These are phyloP conservation scores for Harpagifer antarcticus DNA, from an alignment of 2,797 vertebrate genomes.

Conservation along the genomic window DNA sequence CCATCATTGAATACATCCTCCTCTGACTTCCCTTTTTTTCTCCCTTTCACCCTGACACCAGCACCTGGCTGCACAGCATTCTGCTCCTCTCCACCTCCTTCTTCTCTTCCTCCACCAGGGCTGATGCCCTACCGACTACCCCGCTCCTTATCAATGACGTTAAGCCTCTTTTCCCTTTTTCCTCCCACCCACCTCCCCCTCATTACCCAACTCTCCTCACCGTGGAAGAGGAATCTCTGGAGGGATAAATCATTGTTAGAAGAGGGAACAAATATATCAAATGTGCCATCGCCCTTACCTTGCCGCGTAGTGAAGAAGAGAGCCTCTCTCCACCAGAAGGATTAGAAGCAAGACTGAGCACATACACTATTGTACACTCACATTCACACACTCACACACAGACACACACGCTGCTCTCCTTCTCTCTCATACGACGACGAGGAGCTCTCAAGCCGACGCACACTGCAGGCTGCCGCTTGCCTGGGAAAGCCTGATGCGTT, in stretches of 20 bases:
- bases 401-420: conserved; percentile 51
- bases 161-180: conserved; percentile 66
- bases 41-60: conserved; percentile 51
- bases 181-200: not conserved
- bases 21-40: conserved; percentile 28
- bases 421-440: conserved; percentile 57
- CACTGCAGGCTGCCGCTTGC: conserved; percentile 92
- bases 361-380: conserved; percentile 68
- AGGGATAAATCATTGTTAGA: conserved; percentile 61
- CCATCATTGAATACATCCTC: conserved; percentile 65
- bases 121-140: conserved; percentile 61
- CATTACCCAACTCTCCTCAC: conserved; percentile 47
- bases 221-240: conserved; percentile 44
- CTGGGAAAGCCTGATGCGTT: conserved; percentile 87
- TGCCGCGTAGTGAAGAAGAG: conserved; percentile 78
- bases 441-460: conserved; percentile 81
- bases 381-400: conserved; percentile 64
- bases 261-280: conserved; percentile 21
- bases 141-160: conserved; percentile 77
- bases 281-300: conserved; percentile 80
- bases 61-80: conserved; percentile 76
- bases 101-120: conserved; percentile 61
- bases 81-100: conserved; percentile 62
- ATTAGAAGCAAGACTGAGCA: conserved; percentile 73
- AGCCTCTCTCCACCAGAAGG: conserved; percentile 82